Conservation (phyloP, 2,888 invertebrate genomes). For the Drosophila eohydei region DNA sequence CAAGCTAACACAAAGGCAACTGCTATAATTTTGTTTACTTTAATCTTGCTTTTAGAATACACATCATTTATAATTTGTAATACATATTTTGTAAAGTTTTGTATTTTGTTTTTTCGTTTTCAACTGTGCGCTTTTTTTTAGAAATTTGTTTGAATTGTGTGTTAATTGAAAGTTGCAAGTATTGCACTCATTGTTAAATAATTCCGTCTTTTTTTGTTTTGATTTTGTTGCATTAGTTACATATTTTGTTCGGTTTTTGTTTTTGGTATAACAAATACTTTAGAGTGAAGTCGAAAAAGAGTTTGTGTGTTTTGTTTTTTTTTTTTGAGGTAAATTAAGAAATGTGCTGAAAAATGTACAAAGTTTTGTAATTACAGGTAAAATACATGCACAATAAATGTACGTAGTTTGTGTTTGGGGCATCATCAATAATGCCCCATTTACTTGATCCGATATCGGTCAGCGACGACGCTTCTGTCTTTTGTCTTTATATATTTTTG, state of each 20-base stretch:
- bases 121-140: conserved; percentile 67
- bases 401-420: conserved; percentile 29
- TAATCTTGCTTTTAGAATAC: conserved; percentile 59
- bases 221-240: conserved; percentile 54
- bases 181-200: conserved; percentile 47
- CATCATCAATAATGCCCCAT: conserved; percentile 23
- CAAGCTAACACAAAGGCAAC: conserved; percentile 45
- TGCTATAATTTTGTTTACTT: conserved; percentile 33
- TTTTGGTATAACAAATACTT: conserved; percentile 75
- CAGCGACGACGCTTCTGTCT: conserved; percentile 79
- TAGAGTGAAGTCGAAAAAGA: conserved; percentile 44
- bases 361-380: conserved; percentile 68
- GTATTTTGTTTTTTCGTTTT: conserved; percentile 27
- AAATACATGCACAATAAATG: conserved; percentile 60
- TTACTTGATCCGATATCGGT: conserved; percentile 79
- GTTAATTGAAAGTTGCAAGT: conserved; percentile 40
- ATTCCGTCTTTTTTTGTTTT: conserved; percentile 41
- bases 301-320: conserved; percentile 28
- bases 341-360: conserved; percentile 71
- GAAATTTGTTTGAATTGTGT: conserved; percentile 6
- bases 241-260: conserved; percentile 20
- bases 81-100: conserved; percentile 33
- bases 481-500: conserved; percentile 24
- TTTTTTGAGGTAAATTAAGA: conserved; percentile 33
- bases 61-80: conserved; percentile 46